Evolutionary conservation across 1,140 invertebrate genomes (phyloP).

Genomic region (Meloidogyne floridensis): DNA sequence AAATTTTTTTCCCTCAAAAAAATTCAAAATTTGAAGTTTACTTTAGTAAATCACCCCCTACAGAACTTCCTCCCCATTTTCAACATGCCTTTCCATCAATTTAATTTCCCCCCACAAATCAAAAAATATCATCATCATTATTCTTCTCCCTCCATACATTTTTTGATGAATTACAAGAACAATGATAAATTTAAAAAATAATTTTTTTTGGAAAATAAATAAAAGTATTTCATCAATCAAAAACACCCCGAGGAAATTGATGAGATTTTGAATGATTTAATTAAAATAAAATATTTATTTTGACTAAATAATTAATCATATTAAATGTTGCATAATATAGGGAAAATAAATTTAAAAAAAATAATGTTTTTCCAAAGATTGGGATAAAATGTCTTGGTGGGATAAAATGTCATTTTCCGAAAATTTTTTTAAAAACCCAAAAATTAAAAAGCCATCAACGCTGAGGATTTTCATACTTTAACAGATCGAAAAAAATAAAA

Average conservation of each 20-base stretch:
- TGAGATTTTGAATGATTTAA: background rate
- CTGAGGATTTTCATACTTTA: too few species aligned
- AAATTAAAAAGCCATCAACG: too few species aligned
- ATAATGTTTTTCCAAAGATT: too few species aligned
- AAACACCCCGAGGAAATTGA: constrained; percentile 3
- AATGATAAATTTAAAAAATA: constrained; percentile 10
- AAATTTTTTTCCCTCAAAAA: too few species aligned
- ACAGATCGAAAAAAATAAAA: too few species aligned
- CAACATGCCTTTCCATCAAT: background rate
- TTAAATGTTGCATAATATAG: too few species aligned
- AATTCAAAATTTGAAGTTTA: too few species aligned
- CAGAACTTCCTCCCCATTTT: background rate
- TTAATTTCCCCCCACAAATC: background rate
- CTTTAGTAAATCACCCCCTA: background rate
- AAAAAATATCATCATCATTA: background rate
- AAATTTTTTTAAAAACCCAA: too few species aligned
- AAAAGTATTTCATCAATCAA: background rate
- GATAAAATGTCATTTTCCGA: too few species aligned
- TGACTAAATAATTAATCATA: too few species aligned
- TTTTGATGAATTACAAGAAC: constrained; percentile 8
- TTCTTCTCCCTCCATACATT: background rate
- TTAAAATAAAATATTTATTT: background rate
- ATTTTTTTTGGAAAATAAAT: background rate
- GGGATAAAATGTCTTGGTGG: too few species aligned
- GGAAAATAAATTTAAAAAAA: too few species aligned